Percentiles rank a stretch among this genome's conserved stretches.
These are phyloP conservation scores for Galeopsomyia nigrocyanea DNA, from an alignment of 2,888 invertebrate genomes.

Conservation along the genomic window DNA sequence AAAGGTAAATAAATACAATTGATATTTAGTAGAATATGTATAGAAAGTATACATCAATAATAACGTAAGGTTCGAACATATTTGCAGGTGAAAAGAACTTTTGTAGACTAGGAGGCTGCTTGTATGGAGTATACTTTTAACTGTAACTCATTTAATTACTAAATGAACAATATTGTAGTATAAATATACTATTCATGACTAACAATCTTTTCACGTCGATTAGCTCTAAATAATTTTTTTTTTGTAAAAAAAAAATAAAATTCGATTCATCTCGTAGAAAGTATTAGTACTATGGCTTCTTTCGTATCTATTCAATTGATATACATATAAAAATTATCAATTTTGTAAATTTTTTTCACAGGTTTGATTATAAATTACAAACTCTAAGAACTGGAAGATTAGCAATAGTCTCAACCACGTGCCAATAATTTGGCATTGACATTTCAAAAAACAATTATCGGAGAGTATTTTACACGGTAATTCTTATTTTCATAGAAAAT, in stretches of 20 bases:
- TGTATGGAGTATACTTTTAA: slow-evolving; percentile 3
- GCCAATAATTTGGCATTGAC: slow-evolving; percentile 15
- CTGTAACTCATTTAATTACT: background rate
- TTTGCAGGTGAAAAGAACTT: slow-evolving; percentile 2
- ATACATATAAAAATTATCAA: background rate
- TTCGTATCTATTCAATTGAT: background rate
- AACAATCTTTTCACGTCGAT: too few relatives aligned
- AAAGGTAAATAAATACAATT: background rate
- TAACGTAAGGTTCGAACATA: too few relatives aligned
- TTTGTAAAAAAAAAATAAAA: background rate
- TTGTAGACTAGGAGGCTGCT: slow-evolving; percentile 11
- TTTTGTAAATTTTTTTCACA: slow-evolving; percentile 10
- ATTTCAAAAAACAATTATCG: slow-evolving; percentile 12
- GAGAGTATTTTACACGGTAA: slow-evolving; percentile 27
- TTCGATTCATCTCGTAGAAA: background rate
- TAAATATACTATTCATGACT: too few relatives aligned
- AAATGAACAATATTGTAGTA: background rate
- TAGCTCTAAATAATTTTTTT: background rate
- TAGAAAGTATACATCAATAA: too few relatives aligned
- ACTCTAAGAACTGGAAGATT: slow-evolving; percentile 11
- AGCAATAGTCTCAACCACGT: slow-evolving; percentile 24
- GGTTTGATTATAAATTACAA: slow-evolving; percentile 29
- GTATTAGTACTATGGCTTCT: background rate
- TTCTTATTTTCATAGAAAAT: slow-evolving; percentile 13
- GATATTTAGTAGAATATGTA: too few relatives aligned